These are phyloP conservation scores for Aurelia coerulea DNA, from an alignment of 30 jellyfish, hydroid and myxozoan genomes.

Conservation along the genomic window DNA sequence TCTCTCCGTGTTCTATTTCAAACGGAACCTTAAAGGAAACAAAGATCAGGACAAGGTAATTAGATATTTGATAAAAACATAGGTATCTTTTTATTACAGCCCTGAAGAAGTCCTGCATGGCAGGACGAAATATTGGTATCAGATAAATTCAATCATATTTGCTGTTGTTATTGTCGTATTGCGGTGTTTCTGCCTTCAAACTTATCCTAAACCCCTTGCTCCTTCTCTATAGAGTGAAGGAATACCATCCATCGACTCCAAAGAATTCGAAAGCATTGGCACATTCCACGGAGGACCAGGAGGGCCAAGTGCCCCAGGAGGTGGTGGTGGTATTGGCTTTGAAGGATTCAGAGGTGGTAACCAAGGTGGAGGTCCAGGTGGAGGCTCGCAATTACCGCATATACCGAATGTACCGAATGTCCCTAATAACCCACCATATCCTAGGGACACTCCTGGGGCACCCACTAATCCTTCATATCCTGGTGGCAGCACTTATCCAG, in stretches of 20 bases:
- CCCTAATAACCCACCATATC: slow-evolving; percentile 48
- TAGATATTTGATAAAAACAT: too few species aligned
- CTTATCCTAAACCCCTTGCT: too few species aligned
- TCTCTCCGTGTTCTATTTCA: too few species aligned
- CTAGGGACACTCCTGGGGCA: too few species aligned
- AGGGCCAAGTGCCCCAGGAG: slow-evolving; percentile 83
- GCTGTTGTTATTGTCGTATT: too few species aligned
- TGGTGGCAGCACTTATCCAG: slow-evolving; percentile 33
- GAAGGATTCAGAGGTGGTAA: slow-evolving; percentile 33
- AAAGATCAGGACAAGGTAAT: too few species aligned
- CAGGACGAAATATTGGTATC: too few species aligned
- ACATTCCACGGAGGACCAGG: slow-evolving; percentile 71
- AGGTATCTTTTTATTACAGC: too few species aligned
- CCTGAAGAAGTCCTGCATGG: too few species aligned
- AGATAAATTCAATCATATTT: too few species aligned
- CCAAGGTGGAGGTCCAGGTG: slow-evolving; percentile 77
- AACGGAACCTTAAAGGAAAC: too few species aligned
- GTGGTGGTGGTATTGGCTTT: slow-evolving; percentile 77
- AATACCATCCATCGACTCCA: slow-evolving; percentile 85
- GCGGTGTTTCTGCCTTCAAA: too few species aligned
- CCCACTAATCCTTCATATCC: slow-evolving; percentile 23
- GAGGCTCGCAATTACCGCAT: slow-evolving; percentile 36
- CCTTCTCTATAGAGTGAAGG: slow-evolving; percentile 78
- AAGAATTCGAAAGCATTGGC: slow-evolving; percentile 88
- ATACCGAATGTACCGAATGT: slow-evolving; percentile 51